Evolutionary conservation across 1,140 invertebrate species (phyloP).

Genomic region (Saccostrea echinata): DNA sequence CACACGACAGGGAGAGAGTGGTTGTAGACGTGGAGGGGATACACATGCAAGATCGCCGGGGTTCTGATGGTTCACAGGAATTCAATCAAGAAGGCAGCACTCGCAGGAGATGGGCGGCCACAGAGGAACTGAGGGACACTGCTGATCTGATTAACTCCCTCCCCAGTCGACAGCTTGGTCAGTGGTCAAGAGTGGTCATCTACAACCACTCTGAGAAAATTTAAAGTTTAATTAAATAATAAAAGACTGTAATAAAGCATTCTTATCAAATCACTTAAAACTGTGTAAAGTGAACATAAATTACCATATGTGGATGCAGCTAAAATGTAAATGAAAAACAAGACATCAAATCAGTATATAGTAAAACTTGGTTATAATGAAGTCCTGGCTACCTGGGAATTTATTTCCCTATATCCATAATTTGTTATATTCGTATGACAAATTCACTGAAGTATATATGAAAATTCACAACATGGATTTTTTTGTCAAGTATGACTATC

Average conservation of each 20-base stretch:
- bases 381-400: no score
- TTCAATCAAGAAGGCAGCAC: not conserved
- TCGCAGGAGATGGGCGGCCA: slow-evolving; percentile 58
- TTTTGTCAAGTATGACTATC: no score
- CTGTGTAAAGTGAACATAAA: not conserved
- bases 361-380: no score
- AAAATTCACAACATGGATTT: no score
- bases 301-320: not conserved
- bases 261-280: not conserved
- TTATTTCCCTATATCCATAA: no score
- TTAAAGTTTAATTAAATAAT: not conserved
- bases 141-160: slow-evolving; percentile 63
- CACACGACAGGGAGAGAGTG: slow-evolving; percentile 13
- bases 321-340: no score
- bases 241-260: no score
- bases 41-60: slow-evolving; percentile 42
- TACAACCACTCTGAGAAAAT: not conserved
- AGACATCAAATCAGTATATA: no score
- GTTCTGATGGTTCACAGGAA: slow-evolving; percentile 38
- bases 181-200: not conserved
- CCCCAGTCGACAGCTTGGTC: slow-evolving; percentile 70
- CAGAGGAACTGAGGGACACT: slow-evolving; percentile 55
- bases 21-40: slow-evolving; percentile 45
- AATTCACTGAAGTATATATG: no score
- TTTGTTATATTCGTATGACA: no score